A percentile compares a stretch with the other conserved stretches of the same genome.
Evolutionary conservation across 2,888 invertebrate genomes (phyloP).

Genomic region (Drosophila diplacantha): DNA sequence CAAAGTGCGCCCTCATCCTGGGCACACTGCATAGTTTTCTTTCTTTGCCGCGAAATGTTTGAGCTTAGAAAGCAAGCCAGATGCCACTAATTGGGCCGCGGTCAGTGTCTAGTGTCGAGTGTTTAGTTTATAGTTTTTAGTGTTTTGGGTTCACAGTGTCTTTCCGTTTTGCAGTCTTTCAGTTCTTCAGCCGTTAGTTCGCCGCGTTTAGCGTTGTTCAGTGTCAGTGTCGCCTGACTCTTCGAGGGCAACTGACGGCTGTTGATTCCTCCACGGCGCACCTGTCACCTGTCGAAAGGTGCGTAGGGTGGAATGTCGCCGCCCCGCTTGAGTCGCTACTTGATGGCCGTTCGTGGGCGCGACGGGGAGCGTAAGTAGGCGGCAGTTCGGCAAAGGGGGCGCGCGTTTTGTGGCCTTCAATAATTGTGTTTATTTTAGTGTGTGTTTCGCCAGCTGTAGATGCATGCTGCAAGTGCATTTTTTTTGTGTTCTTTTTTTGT

Average conservation of each 20-base stretch:
- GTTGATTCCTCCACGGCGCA: conserved; percentile 19
- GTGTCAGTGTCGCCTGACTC: conserved; percentile 31
- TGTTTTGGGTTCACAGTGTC: conserved; percentile 10
- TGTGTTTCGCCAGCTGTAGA: conserved; percentile 19
- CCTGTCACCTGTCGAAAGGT: conserved; percentile 20
- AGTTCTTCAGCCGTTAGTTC: conserved; percentile 9
- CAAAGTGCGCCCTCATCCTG: not conserved
- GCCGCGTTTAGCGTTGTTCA: conserved; percentile 15
- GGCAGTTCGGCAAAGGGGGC: not conserved
- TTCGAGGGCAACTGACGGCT: conserved; percentile 23
- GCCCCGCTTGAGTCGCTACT: conserved; percentile 65
- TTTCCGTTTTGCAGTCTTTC: conserved; percentile 1
- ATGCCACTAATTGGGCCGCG: conserved; percentile 31
- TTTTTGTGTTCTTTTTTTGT: not conserved
- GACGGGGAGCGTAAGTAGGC: conserved; percentile 44
- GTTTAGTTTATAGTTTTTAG: conserved; percentile 24
- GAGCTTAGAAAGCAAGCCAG: conserved; percentile 12
- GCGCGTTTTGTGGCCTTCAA: conserved; percentile 24
- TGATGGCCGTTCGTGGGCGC: conserved; percentile 71
- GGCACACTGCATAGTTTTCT: conserved; percentile 7
- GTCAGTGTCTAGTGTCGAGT: conserved; percentile 24
- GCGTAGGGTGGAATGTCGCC: conserved; percentile 51
- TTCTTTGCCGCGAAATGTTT: conserved; percentile 12
- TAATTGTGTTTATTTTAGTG: conserved; percentile 12
- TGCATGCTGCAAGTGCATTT: conserved; percentile 29